Conservation (phyloP, 2,888 invertebrate species). For the Ophion slaviceki region DNA sequence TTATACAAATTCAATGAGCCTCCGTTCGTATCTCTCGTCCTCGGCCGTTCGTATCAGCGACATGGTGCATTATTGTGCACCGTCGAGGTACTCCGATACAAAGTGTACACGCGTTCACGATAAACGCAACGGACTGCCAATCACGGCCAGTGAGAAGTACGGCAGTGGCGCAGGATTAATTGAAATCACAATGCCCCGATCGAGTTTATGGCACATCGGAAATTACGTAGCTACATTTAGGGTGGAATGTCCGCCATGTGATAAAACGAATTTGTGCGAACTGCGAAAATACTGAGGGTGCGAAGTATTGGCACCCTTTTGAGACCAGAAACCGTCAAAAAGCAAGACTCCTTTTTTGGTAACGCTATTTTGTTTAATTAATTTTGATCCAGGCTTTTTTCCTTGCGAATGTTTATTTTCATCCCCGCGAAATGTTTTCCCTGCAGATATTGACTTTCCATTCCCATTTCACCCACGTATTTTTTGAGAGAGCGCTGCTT, state of each 20-base stretch:
- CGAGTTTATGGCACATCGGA: conserved; percentile 35
- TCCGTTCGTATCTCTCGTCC: conserved; percentile 28
- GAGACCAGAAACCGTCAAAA: no score
- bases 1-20: conserved; percentile 51
- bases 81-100: neutral
- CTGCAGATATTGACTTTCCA: no score
- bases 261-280: conserved; percentile 4
- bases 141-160: conserved; percentile 19
- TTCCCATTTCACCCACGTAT: no score
- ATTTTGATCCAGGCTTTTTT: no score
- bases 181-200: conserved; percentile 36
- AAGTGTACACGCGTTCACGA: neutral
- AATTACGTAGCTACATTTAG: conserved; percentile 24
- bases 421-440: no score
- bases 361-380: no score
- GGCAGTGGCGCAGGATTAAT: conserved; percentile 41
- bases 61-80: conserved; percentile 4
- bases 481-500: no score
- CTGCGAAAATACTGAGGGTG: neutral
- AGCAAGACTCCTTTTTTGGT: no score
- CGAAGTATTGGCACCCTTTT: no score
- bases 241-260: conserved; percentile 1
- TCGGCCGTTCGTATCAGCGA: conserved; percentile 25
- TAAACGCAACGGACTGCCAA: conserved; percentile 19
- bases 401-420: no score